Evolutionary conservation across 2,888 invertebrate species (phyloP).

Genomic region (Kryphioiulus occultus): DNA sequence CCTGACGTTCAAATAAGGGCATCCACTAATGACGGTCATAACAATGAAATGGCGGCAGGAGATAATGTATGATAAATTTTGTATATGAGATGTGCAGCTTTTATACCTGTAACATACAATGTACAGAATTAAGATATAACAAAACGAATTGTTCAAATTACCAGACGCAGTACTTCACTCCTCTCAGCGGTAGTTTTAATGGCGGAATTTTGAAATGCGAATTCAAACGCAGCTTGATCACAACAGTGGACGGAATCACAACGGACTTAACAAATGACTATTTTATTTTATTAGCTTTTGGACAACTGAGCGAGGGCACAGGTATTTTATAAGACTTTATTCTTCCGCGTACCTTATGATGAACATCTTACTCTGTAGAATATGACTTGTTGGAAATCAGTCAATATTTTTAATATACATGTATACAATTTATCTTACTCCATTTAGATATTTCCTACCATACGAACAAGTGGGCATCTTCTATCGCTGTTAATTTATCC

Average conservation of each 20-base stretch:
- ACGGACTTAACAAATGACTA: conserved; percentile 7
- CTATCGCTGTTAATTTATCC: background rate
- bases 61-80: background rate
- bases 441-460: background rate
- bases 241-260: background rate
- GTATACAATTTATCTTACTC: too few relatives aligned
- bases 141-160: background rate
- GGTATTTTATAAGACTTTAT: background rate
- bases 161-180: background rate
- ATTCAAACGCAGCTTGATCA: background rate
- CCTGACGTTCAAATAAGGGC: background rate
- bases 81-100: background rate
- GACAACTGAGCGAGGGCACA: conserved; percentile 9
- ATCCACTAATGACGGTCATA: background rate
- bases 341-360: background rate
- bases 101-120: background rate
- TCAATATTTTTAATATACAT: too few relatives aligned
- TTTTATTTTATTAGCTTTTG: conserved; percentile 32
- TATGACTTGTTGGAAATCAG: too few relatives aligned
- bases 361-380: background rate
- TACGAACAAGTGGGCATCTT: background rate
- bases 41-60: background rate
- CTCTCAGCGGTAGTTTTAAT: background rate
- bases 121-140: background rate
- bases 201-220: background rate